Conservation (phyloP, 2,797 vertebrate species). For the Siniperca undulata region DNA sequence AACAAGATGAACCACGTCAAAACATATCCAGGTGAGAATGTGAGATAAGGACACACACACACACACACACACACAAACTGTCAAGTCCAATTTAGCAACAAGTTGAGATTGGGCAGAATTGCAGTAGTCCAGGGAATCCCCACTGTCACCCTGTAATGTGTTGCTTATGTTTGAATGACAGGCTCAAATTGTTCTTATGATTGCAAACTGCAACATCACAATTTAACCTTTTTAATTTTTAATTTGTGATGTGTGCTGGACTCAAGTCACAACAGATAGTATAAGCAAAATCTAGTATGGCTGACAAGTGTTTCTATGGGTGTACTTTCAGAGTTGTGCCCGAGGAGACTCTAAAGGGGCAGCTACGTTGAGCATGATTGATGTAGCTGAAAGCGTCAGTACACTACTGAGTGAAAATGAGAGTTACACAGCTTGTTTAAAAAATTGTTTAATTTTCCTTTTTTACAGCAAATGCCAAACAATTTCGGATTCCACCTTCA, state of each 20-base stretch:
- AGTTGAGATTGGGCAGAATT: not conserved
- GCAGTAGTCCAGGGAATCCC: not conserved
- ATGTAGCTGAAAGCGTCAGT: not conserved
- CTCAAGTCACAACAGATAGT: too few species aligned
- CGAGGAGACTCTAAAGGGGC: not conserved
- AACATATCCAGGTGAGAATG: conserved; percentile 94
- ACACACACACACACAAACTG: not conserved
- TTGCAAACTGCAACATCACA: not conserved
- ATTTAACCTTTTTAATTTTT: not conserved
- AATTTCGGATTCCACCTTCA: too few species aligned
- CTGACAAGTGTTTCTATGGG: not conserved
- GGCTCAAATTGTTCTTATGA: not conserved
- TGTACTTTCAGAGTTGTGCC: conserved; percentile 4
- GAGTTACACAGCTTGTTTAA: not conserved
- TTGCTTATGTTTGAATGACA: conserved; percentile 8
- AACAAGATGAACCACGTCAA: conserved; percentile 99
- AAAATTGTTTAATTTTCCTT: not conserved
- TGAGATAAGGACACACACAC: not conserved
- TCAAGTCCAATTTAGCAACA: not conserved
- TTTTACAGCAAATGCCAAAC: not conserved
- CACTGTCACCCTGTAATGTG: not conserved
- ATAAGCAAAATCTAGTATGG: too few species aligned
- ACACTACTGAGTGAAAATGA: not conserved
- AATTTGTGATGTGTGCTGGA: too few species aligned
- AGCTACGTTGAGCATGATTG: not conserved